A percentile compares a stretch with the other conserved stretches of the same genome.
Conservation (phyloP, 2,888 invertebrate species). For the Hartigia nigra region DNA sequence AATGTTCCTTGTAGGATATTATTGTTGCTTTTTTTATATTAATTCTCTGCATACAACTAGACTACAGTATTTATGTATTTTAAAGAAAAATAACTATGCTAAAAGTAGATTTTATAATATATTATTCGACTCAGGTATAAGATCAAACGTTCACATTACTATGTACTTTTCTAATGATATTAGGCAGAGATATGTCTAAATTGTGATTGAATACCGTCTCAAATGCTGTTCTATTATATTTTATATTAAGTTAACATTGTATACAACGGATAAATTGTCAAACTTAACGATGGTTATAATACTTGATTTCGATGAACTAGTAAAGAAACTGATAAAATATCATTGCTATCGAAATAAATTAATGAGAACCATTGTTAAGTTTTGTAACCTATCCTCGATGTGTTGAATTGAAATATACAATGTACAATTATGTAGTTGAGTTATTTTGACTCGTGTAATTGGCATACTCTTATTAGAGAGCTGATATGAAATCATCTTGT, state of each 20-base stretch:
- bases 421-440: background rate
- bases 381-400: background rate
- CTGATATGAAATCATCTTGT: background rate
- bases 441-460: background rate
- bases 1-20: constrained; percentile 59
- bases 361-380: background rate
- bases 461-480: background rate
- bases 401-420: background rate
- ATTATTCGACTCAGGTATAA: constrained; percentile 27
- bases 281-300: background rate
- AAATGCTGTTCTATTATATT: constrained; percentile 2
- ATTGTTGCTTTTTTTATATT: constrained; percentile 50
- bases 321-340: background rate
- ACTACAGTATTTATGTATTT: constrained; percentile 46
- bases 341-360: background rate
- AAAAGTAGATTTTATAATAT: constrained; percentile 20
- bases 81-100: constrained; percentile 37
- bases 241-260: background rate
- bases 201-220: constrained; percentile 13
- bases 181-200: constrained; percentile 18
- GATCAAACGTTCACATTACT: constrained; percentile 50
- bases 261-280: background rate
- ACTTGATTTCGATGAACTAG: background rate
- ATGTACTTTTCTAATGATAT: constrained; percentile 47
- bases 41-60: constrained; percentile 51